phyloP scores from a whole-genome alignment of 2,888 invertebrate genomes.

The Scrobipalpa atriplicella region DNA sequence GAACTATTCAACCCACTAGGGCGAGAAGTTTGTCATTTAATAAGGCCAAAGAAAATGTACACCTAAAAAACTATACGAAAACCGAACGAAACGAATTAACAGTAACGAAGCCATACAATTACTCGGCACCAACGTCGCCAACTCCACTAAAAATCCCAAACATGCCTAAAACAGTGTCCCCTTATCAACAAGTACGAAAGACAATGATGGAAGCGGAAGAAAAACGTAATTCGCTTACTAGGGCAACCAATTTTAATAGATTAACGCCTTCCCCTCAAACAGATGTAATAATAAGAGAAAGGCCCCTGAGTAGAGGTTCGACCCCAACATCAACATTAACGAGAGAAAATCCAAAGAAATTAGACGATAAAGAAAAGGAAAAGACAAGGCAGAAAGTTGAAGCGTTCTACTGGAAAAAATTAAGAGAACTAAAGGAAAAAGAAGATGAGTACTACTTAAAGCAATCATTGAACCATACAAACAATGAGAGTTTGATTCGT shows the following conservation, averaged over 20 bases:
- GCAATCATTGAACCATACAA: constrained; percentile 54
- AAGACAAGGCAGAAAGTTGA: constrained; percentile 84
- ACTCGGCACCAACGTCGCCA: constrained; percentile 76
- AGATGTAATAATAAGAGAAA: constrained; percentile 38
- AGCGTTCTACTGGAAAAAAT: constrained; percentile 87
- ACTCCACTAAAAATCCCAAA: constrained; percentile 68
- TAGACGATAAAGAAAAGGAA: constrained; percentile 67
- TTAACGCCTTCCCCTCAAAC: constrained; percentile 49
- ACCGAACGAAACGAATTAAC: constrained; percentile 33
- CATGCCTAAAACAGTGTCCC: constrained; percentile 73
- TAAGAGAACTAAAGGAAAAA: constrained; percentile 84
- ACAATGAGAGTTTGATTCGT: constrained; percentile 40
- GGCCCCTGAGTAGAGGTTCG: constrained; percentile 35
- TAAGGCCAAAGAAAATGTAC: constrained; percentile 39
- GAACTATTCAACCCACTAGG: constrained; percentile 71
- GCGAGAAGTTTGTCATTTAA: constrained; percentile 72
- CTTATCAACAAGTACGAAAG: constrained; percentile 69
- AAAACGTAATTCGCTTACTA: constrained; percentile 63
- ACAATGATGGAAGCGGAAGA: constrained; percentile 70
- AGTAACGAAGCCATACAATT: constrained; percentile 64
- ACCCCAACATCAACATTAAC: constrained; percentile 32
- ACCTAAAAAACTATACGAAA: constrained; percentile 13
- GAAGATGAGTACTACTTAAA: constrained; percentile 80
- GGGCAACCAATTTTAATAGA: constrained; percentile 51
- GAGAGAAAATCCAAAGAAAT: constrained; percentile 37